These are phyloP conservation scores for Nothobranchius furzeri DNA, from an alignment of 2,113 vertebrate genomes.

Conservation along the genomic window DNA sequence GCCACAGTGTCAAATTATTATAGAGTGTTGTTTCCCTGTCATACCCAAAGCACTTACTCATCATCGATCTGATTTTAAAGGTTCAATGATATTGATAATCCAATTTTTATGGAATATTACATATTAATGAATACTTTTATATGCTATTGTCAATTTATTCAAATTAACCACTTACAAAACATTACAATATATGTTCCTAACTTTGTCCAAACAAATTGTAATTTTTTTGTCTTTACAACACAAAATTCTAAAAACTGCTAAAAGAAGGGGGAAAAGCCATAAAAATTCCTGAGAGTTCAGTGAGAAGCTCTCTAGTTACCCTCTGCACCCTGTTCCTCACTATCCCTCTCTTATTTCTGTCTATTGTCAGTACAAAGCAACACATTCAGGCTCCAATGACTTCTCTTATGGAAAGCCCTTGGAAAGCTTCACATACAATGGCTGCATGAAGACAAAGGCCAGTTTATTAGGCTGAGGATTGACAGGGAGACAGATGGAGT, in stretches of 20 bases:
- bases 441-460: slow-evolving; percentile 87
- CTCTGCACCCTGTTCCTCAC: slow-evolving; percentile 7
- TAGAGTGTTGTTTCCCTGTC: too few species aligned
- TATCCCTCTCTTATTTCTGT: slow-evolving; percentile 58
- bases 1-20: too few species aligned
- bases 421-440: slow-evolving; percentile 83
- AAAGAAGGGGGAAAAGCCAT: slow-evolving; percentile 72
- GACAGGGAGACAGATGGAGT: slow-evolving; percentile 40
- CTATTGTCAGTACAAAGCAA: slow-evolving; percentile 84
- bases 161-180: too few species aligned
- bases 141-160: too few species aligned
- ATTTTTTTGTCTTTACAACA: slow-evolving; percentile 43
- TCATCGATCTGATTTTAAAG: too few species aligned
- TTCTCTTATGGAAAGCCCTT: slow-evolving; percentile 80
- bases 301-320: slow-evolving; percentile 64
- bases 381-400: slow-evolving; percentile 83
- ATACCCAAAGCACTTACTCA: too few species aligned
- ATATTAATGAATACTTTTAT: too few species aligned
- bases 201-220: neutral
- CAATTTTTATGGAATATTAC: too few species aligned
- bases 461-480: slow-evolving; percentile 86
- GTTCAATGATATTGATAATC: too few species aligned
- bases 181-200: slow-evolving; percentile 9
- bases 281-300: slow-evolving; percentile 80
- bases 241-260: slow-evolving; percentile 63